Percentiles rank a stretch among this genome's conserved stretches.
Conservation (phyloP, 2,888 invertebrate genomes). For the Pegoplata infirma region DNA sequence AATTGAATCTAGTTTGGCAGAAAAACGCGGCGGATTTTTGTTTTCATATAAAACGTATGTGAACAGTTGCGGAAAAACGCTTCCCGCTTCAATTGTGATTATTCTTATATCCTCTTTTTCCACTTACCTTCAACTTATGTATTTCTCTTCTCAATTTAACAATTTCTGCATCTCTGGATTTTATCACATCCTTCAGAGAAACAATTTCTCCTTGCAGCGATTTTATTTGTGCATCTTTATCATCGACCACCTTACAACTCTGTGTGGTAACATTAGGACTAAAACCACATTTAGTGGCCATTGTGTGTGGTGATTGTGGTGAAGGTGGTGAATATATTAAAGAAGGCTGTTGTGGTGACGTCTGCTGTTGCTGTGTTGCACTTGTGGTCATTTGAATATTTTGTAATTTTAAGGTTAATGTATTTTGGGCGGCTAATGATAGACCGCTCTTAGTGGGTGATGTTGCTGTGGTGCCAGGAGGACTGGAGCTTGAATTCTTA, state of each 20-base stretch:
- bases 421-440: constrained; percentile 8
- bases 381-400: constrained; percentile 48
- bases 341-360: constrained; percentile 36
- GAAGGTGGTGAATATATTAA: constrained; percentile 53
- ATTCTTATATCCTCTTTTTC: background rate
- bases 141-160: constrained; percentile 83
- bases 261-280: constrained; percentile 65
- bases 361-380: constrained; percentile 5
- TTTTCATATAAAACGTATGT: too few species aligned
- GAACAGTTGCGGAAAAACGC: too few species aligned
- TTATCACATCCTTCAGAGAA: constrained; percentile 80
- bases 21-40: too few species aligned
- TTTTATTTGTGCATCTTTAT: constrained; percentile 76
- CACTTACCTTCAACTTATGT: constrained; percentile 83
- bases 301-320: constrained; percentile 63
- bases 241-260: constrained; percentile 64
- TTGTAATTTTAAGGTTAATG: constrained; percentile 35
- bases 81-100: background rate
- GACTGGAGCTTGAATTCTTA: constrained; percentile 23
- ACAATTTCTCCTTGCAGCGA: constrained; percentile 80
- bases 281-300: constrained; percentile 65
- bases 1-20: too few species aligned
- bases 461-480: constrained; percentile 18
- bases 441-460: constrained; percentile 35
- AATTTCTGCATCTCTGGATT: constrained; percentile 81